Evolutionary conservation across 2,888 invertebrate genomes (phyloP).

Genomic region (Thymelicus sylvestris): DNA sequence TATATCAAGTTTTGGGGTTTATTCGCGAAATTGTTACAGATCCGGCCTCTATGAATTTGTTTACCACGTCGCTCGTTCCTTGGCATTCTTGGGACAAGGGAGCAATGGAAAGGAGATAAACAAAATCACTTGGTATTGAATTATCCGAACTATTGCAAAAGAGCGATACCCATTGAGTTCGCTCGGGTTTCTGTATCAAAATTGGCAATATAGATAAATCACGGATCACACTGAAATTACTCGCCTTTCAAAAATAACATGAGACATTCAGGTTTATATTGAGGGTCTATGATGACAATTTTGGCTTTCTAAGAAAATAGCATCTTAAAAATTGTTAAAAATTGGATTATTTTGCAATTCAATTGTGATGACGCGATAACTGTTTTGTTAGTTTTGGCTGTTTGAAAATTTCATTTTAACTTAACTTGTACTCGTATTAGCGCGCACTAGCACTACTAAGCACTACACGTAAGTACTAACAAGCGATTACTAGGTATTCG

Average conservation of each 20-base stretch:
- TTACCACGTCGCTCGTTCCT: slow-evolving; percentile 4
- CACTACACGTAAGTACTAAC: no score
- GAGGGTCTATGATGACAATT: no score
- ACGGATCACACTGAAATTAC: background rate
- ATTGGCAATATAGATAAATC: background rate
- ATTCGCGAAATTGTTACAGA: slow-evolving; percentile 32
- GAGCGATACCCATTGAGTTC: background rate
- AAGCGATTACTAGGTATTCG: no score
- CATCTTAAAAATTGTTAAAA: no score
- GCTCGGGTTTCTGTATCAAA: background rate
- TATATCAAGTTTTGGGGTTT: slow-evolving; percentile 26
- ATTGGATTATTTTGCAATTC: no score
- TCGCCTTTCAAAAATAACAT: background rate
- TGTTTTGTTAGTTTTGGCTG: no score
- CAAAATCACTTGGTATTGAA: slow-evolving; percentile 3
- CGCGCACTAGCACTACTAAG: no score
- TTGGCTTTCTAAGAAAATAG: no score
- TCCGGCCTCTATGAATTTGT: slow-evolving; percentile 31
- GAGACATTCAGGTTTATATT: background rate
- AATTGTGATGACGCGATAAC: no score
- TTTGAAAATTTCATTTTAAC: no score
- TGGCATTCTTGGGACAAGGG: slow-evolving; percentile 2
- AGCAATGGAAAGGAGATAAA: background rate
- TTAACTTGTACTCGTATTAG: no score
- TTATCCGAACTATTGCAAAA: slow-evolving; percentile 1